phyloP scores from a whole-genome alignment of 2,888 invertebrate species.

The Halocaridina rubra region DNA sequence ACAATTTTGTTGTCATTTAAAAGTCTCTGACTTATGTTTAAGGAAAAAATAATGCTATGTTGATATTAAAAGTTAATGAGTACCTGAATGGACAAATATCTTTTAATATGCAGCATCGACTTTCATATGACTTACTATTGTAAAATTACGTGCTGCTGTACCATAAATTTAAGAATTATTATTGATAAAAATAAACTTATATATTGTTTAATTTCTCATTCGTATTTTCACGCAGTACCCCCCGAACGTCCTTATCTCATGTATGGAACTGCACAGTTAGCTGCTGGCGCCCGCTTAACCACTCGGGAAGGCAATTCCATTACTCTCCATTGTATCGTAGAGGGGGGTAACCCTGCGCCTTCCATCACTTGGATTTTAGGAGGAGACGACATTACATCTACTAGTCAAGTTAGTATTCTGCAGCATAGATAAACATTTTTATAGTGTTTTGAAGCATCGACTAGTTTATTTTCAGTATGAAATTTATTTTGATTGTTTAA shows the following conservation, averaged over 20 bases:
- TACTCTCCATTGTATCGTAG: constrained; percentile 86
- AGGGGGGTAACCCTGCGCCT: constrained; percentile 81
- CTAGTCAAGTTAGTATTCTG: constrained; percentile 43
- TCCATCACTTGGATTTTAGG: constrained; percentile 75
- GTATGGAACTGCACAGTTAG: constrained; percentile 55
- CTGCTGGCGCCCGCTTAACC: constrained; percentile 73
- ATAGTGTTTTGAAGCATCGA: no score
- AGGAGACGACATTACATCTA: constrained; percentile 53
- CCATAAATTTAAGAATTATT: no score
- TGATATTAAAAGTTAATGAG: neutral
- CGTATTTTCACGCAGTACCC: constrained; percentile 36
- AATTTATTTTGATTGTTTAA: neutral
- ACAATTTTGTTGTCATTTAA: no score
- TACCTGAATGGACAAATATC: neutral
- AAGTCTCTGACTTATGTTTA: no score
- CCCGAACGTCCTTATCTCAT: constrained; percentile 56
- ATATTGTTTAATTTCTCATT: neutral
- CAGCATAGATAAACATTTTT: no score
- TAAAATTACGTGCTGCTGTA: no score
- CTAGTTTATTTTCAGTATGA: no score
- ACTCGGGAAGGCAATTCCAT: constrained; percentile 87
- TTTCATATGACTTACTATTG: no score
- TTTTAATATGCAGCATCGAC: neutral
- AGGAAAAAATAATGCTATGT: no score
- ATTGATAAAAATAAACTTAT: neutral